Evolutionary conservation across 2,888 invertebrate species (phyloP).

Genomic region (Drosophila neoperkinsi): DNA sequence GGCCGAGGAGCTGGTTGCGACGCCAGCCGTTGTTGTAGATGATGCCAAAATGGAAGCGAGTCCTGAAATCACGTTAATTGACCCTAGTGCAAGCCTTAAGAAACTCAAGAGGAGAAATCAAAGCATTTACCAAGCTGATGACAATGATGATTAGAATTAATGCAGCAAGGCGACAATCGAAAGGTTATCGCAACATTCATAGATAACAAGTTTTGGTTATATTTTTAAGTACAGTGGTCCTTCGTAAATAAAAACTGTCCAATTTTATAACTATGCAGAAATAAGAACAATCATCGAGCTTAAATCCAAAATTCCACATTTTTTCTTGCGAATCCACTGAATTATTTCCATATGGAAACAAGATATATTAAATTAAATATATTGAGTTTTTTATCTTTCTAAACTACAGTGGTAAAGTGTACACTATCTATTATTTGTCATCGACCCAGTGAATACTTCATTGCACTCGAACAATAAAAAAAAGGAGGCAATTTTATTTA

Average conservation of each 20-base stretch:
- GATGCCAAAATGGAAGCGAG: neutral
- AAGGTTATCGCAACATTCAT: neutral
- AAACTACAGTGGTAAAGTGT: neutral
- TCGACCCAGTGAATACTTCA: neutral
- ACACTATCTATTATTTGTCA: neutral
- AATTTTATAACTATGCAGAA: neutral
- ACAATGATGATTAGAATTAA: constrained; percentile 54
- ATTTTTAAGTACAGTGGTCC: neutral
- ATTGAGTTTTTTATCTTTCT: neutral
- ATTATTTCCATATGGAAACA: neutral
- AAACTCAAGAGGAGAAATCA: constrained; percentile 84
- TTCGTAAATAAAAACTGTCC: neutral
- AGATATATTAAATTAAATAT: neutral
- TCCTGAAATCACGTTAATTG: neutral
- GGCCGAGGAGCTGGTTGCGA: neutral
- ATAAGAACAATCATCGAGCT: neutral
- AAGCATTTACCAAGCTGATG: constrained; percentile 75
- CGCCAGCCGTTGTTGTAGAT: neutral
- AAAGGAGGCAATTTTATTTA: constrained; percentile 65
- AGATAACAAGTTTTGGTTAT: neutral
- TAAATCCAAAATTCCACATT: neutral
- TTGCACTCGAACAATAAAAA: constrained; percentile 33
- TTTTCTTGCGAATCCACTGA: neutral
- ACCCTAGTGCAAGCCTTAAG: constrained; percentile 57
- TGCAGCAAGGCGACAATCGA: neutral